phyloP scores from a whole-genome alignment of 2,113 vertebrate genomes.

The Proterorhinus semilunaris region DNA sequence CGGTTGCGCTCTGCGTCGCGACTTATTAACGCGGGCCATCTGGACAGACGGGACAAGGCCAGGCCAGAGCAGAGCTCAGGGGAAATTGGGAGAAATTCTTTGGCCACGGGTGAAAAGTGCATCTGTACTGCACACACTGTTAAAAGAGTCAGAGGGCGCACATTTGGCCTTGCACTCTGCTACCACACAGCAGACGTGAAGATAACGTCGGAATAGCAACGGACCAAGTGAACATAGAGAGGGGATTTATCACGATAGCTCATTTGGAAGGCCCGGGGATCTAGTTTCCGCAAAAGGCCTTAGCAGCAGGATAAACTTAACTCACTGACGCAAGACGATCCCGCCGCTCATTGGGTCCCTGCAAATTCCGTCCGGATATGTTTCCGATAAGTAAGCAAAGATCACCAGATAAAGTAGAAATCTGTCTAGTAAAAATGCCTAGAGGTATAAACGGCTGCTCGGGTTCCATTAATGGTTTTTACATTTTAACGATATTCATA shows the following conservation, averaged over 20 bases:
- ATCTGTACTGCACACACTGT: conserved; percentile 11
- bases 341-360: not conserved
- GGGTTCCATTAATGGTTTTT: not conserved
- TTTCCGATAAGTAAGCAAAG: conserved; percentile 11
- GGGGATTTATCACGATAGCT: not conserved
- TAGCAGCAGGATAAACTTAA: conserved; percentile 5
- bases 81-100: conserved; percentile 33
- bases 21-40: conserved; percentile 68
- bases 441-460: not conserved
- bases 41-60: conserved; percentile 33
- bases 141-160: conserved; percentile 13
- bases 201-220: not conserved
- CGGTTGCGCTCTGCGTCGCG: conserved; percentile 57
- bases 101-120: conserved; percentile 2
- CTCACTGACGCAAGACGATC: conserved; percentile 12
- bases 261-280: not conserved
- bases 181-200: not conserved
- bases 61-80: conserved; percentile 19
- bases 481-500: not conserved
- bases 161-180: not conserved
- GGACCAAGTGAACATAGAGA: not conserved
- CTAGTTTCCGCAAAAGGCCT: conserved; percentile 19
- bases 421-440: not conserved
- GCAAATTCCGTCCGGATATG: not conserved
- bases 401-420: conserved; percentile 5